These are phyloP conservation scores for Oreonectes daqikongensis DNA, from an alignment of 2,797 vertebrate genomes.

Conservation along the genomic window DNA sequence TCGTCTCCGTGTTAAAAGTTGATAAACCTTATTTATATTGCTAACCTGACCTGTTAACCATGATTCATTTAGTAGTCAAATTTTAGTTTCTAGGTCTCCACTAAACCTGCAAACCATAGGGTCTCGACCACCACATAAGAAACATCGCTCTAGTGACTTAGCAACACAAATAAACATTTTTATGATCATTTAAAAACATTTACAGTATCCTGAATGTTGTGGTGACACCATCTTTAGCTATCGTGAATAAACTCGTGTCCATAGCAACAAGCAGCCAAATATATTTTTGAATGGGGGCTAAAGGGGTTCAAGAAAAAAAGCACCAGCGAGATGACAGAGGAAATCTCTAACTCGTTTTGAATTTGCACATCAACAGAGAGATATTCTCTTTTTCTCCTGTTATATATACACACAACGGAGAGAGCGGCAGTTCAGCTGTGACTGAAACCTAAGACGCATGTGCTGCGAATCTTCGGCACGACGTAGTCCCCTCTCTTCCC, in stretches of 20 bases:
- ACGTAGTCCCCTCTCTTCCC: conserved; percentile 30
- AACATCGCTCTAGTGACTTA: background rate
- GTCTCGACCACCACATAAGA: background rate
- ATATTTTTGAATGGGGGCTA: conserved; percentile 33
- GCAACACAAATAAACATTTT: background rate
- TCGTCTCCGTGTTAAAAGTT: background rate
- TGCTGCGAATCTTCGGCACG: conserved; percentile 39
- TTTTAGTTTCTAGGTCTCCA: background rate
- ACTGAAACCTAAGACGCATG: conserved; percentile 45
- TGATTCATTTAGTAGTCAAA: background rate
- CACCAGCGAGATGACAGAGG: conserved; percentile 40
- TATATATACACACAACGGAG: conserved; percentile 49
- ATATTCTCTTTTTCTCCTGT: conserved; percentile 46
- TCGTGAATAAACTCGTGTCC: conserved; percentile 29
- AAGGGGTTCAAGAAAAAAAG: conserved; percentile 35
- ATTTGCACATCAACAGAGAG: conserved; percentile 52
- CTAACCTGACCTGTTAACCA: background rate
- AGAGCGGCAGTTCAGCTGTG: conserved; percentile 49
- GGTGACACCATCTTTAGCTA: conserved; percentile 7
- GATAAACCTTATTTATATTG: background rate
- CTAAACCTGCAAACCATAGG: background rate
- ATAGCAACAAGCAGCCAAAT: conserved; percentile 35
- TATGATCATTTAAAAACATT: background rate
- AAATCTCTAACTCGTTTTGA: conserved; percentile 41
- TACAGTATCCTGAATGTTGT: background rate